Evolutionary conservation across 2,113 vertebrate genomes (phyloP), one percentile per base, ranked within the genome.

Genomic region (Periophthalmodon schlosseri): DNA sequence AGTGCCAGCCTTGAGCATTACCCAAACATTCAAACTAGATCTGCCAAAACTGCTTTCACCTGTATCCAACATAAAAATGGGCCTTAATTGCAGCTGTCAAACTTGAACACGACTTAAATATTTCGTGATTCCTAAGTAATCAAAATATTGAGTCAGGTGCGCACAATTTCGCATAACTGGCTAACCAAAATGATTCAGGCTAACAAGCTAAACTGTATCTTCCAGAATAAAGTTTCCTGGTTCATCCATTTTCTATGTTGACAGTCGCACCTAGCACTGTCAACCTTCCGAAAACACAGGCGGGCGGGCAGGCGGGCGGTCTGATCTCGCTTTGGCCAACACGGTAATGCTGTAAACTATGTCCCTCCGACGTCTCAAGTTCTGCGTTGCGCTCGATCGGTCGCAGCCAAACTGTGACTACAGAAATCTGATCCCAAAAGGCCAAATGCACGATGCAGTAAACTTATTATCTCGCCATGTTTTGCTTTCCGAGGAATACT

Each of bases 381-480:
- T 75, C 20, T 18, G 23, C 76, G 71, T 73, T 2, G 80, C 18
- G 23, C 50, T 86, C 76, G 20, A 20, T 46, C 24, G 61, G 66
- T 71, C 12, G 47, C 70, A 70, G 77, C 76, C 80, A 57, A 0
- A 44, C 71, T 68, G 28, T 28, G 39, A 9, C 4, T 73, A 64
- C 78, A 46, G 20, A 36, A 67, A 49, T 39, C 23, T 21, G 65
- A 75, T 47, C 79, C 84, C 81, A 63, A 20, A 21, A 69, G 34
- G 52, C 14, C 14, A 72, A 60, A 74, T 44, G 33, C 34, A 67
- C 46, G 69, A 33, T 21, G 74, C 75, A 70, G 69, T 69, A 82
- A 91, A 93, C 80, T 91, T 92, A 80, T 88, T 88, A 89, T 86
- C 82, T 88, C 84, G 90, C 88, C 89, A 87, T 91, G 88, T 93